Evolutionary conservation across 2,797 vertebrate genomes (phyloP).

Genomic region (Coreius guichenoti): DNA sequence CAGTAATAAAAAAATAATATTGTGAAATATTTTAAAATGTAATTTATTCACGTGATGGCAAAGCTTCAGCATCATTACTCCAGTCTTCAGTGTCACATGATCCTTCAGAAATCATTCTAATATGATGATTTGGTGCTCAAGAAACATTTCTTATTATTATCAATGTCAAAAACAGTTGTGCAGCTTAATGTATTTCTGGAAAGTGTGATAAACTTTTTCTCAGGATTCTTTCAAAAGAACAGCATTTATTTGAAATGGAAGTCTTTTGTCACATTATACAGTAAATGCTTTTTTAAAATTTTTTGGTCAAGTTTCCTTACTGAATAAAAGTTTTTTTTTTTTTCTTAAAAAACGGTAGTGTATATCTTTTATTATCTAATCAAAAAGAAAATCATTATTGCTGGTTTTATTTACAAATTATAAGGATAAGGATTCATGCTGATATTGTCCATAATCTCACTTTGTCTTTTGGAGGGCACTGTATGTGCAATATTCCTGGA

Average conservation of each 20-base stretch:
- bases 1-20: neutral
- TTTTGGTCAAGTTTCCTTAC: too few species aligned
- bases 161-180: neutral
- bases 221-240: neutral
- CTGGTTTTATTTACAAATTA: neutral
- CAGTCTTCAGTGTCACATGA: neutral
- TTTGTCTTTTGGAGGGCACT: neutral
- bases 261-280: neutral
- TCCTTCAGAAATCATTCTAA: constrained; percentile 1
- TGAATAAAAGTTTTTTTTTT: neutral
- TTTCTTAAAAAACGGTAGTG: neutral
- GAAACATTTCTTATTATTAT: neutral
- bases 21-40: neutral
- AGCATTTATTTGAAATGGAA: neutral
- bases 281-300: neutral
- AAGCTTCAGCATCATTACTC: neutral
- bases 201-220: neutral
- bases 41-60: neutral
- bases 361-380: neutral
- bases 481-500: neutral
- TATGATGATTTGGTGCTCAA: neutral
- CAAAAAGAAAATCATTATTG: neutral
- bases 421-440: neutral
- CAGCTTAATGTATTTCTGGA: neutral
- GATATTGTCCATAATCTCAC: neutral